phyloP scores from a whole-genome alignment of 2,888 invertebrate species.

The Marasmarcha lunaedactyla region DNA sequence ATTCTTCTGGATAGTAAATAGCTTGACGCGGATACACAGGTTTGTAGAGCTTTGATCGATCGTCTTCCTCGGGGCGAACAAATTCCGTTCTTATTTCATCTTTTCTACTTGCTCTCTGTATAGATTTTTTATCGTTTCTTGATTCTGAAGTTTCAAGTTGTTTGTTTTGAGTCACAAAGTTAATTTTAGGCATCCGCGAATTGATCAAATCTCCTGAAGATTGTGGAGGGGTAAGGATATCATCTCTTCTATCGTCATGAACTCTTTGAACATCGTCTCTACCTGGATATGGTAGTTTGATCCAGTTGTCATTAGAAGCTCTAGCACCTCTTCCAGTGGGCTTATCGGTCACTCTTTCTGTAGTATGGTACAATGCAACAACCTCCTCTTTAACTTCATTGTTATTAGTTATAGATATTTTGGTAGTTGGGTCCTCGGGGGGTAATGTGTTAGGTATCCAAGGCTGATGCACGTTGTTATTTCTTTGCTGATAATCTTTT shows the following conservation, averaged over 20 bases:
- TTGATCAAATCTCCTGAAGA: slow-evolving; percentile 66
- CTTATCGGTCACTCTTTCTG: slow-evolving; percentile 56
- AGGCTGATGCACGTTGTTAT: slow-evolving; percentile 27
- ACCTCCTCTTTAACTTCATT: slow-evolving; percentile 31
- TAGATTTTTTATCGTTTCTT: slow-evolving; percentile 57
- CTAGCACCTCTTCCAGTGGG: slow-evolving; percentile 72
- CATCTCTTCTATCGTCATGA: slow-evolving; percentile 24
- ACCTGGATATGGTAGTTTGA: slow-evolving; percentile 67
- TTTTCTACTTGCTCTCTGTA: slow-evolving; percentile 48
- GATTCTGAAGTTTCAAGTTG: slow-evolving; percentile 58
- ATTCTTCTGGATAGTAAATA: slow-evolving; percentile 58
- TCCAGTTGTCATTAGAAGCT: slow-evolving; percentile 72
- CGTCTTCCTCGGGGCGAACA: slow-evolving; percentile 50
- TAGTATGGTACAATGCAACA: slow-evolving; percentile 41
- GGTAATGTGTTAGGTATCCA: slow-evolving; percentile 57
- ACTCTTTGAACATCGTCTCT: slow-evolving; percentile 30
- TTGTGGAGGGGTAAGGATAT: slow-evolving; percentile 63
- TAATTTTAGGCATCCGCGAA: slow-evolving; percentile 73
- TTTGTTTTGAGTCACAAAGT: slow-evolving; percentile 76
- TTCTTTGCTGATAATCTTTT: slow-evolving; percentile 23
- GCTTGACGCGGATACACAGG: slow-evolving; percentile 60
- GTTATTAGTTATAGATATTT: slow-evolving; percentile 45
- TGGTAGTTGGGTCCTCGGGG: slow-evolving; percentile 50
- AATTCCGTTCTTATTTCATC: slow-evolving; percentile 59
- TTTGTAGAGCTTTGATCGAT: slow-evolving; percentile 36